Conservation (phyloP, 2,113 vertebrate species). For the Psammodynastes pulverulentus region DNA sequence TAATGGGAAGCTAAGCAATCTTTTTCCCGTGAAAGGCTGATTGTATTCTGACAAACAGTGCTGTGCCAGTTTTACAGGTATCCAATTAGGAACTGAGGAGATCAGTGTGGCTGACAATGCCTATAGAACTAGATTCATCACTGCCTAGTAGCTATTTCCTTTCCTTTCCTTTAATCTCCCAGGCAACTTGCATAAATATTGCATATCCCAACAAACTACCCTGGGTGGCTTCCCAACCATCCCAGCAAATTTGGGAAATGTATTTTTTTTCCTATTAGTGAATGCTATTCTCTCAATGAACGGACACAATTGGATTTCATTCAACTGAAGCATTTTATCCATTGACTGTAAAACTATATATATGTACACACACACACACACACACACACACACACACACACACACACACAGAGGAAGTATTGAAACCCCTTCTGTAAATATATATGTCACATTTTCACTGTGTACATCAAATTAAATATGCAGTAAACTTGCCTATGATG, state of each 20-base stretch:
- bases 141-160: background rate
- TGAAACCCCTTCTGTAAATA: background rate
- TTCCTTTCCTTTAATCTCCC: background rate
- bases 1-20: background rate
- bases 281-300: background rate
- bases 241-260: background rate
- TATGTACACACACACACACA: background rate
- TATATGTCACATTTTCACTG: background rate
- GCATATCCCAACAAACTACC: background rate
- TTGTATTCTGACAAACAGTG: background rate
- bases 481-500: background rate
- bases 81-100: background rate
- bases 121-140: background rate
- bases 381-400: background rate
- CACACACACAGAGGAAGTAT: background rate
- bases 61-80: background rate
- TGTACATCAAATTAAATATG: background rate
- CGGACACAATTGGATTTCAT: background rate
- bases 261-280: background rate
- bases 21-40: background rate
- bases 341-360: background rate
- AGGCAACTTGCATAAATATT: background rate
- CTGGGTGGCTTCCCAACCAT: background rate
- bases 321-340: background rate
- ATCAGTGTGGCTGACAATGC: background rate